Base-by-base conservation (phyloP, 2,113 vertebrate genomes). In the Dromas ardeola region DNA sequence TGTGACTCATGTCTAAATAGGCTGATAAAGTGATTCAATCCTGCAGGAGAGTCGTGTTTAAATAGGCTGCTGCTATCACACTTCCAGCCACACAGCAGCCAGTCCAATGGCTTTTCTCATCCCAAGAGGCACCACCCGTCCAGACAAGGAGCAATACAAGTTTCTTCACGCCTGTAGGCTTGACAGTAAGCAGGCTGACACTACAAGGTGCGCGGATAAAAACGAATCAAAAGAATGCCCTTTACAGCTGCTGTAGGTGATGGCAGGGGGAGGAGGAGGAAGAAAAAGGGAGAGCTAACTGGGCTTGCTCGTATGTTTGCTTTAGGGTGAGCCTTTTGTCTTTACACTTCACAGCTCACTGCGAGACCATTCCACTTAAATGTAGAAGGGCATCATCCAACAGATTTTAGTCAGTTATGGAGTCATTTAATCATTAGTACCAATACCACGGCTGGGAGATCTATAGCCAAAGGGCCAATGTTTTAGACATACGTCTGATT, bases 151-250 rank as follows among this genome's bases (percentile, higher is more conserved):
- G 52, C 27, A 71, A 47, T 65, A 47, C 52, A 74, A 63, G 30
- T 91, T 90, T 49, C 69, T 82, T 94, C 45, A 61, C 52, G 86
- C 73, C 42, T 73, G 40, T 29, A 85, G 82, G 78, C 67, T 89
- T 95, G 93, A 87, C 56, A 86, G 66, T 87, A 95, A 97, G 89
- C 81, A 96, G 70, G 59, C 74, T 96, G 86, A 73, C 87, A 77
- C 77, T 73, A 81, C 74, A 86, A 86, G 82, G 53, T 84, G 21
- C 82, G 77, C 10, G 30, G 89, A 93, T 55, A 90, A 91, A 95
- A 96, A 78, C 7, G 10, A 94, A 95, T 86, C 74, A 92, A 79
- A 95, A 94, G 45, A 88, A 58, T 65, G 43, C 20, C 55, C 49
- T 86, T 59, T 80, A 70, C 70, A 73, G 61, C 71, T 86, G 25